Percentiles rank a stretch among this genome's conserved stretches.
Conservation (phyloP, 2,797 vertebrate genomes). For the Hydrocynus forskahlii region DNA sequence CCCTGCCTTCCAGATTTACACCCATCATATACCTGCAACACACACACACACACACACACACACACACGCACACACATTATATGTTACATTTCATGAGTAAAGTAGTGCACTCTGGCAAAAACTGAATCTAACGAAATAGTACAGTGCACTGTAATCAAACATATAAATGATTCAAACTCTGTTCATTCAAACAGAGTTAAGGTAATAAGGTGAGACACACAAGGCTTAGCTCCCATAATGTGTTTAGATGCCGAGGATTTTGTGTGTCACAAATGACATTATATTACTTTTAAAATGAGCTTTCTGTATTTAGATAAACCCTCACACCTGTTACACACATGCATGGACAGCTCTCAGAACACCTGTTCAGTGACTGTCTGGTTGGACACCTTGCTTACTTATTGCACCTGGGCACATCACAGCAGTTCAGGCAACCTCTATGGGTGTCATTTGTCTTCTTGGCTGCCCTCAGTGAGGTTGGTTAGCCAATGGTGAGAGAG, state of each 20-base stretch:
- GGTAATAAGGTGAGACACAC: background rate
- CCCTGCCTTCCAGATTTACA: conserved; percentile 90
- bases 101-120: background rate
- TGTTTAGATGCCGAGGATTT: too few relatives aligned
- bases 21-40: conserved; percentile 94
- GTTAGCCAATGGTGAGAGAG: background rate
- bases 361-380: background rate
- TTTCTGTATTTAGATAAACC: conserved; percentile 5
- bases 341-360: background rate
- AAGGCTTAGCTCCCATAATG: background rate
- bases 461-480: background rate
- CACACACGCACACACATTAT: conserved; percentile 27
- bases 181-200: background rate
- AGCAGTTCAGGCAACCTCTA: too few relatives aligned
- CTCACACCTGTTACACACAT: background rate
- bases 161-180: background rate
- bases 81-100: background rate
- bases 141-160: background rate
- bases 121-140: too few relatives aligned
- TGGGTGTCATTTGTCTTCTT: too few relatives aligned
- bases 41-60: conserved; percentile 32
- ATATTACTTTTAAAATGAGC: background rate
- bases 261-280: background rate
- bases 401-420: background rate
- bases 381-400: too few relatives aligned